Percentiles rank a stretch among this genome's conserved stretches.
These are phyloP conservation scores for Tauraco erythrolophus DNA, from an alignment of 2,113 vertebrate genomes.

Conservation along the genomic window DNA sequence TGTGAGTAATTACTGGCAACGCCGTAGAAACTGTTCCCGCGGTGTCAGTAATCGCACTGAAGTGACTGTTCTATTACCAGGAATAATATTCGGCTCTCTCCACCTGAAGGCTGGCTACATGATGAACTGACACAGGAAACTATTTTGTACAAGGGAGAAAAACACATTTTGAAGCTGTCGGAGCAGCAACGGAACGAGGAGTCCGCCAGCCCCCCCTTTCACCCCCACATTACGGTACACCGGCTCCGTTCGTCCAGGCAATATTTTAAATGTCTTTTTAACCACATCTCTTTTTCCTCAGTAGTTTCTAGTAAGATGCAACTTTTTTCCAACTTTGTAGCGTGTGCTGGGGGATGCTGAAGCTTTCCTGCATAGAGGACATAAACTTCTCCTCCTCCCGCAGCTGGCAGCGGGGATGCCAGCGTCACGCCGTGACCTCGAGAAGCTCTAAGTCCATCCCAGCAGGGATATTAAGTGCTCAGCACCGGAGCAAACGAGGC, in stretches of 20 bases:
- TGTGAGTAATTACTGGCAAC: background rate
- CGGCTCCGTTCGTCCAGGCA: background rate
- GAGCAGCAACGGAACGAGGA: background rate
- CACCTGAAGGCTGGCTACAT: background rate
- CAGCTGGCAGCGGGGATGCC: accelerated
- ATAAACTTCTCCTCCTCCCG: background rate
- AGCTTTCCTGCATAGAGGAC: accelerated
- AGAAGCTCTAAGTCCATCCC: background rate
- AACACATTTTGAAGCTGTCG: background rate
- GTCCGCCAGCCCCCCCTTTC: background rate
- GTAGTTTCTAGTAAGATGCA: background rate
- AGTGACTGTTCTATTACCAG: background rate
- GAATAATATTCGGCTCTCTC: background rate
- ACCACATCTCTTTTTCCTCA: background rate
- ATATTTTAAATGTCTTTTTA: background rate
- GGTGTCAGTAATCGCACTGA: background rate
- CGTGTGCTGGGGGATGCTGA: background rate
- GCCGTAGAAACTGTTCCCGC: background rate
- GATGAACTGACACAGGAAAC: background rate
- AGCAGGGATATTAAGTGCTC: constrained; percentile 29
- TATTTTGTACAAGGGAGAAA: background rate
- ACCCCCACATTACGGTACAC: accelerated
- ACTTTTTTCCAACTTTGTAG: background rate
- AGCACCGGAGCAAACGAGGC: constrained; percentile 18
- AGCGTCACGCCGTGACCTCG: background rate